phyloP scores from a whole-genome alignment of 2,797 vertebrate species.

The Danio choprae region DNA sequence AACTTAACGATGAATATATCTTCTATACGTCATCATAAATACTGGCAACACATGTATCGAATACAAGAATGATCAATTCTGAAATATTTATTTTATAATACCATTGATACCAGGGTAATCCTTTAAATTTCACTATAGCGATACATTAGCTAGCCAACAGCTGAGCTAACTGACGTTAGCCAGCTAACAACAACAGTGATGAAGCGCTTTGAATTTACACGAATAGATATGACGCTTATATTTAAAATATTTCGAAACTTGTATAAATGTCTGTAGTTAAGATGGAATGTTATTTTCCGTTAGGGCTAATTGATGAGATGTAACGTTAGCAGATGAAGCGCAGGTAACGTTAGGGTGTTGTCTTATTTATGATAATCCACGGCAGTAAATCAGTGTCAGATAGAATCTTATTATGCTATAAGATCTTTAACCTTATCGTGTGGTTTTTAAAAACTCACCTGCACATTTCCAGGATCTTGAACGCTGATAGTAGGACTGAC shows the following conservation, averaged over 20 bases:
- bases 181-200: slow-evolving; percentile 39
- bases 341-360: not conserved
- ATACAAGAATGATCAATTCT: not conserved
- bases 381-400: not conserved
- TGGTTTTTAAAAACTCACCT: slow-evolving; percentile 9
- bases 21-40: not conserved
- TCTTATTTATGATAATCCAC: not conserved
- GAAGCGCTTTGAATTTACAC: not conserved
- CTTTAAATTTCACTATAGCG: not conserved
- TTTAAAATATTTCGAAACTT: not conserved
- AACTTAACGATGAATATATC: not conserved
- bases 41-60: not conserved
- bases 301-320: not conserved
- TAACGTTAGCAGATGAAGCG: not conserved
- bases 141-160: slow-evolving; percentile 14
- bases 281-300: not conserved
- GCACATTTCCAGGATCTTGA: slow-evolving; percentile 46
- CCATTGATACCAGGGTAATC: not conserved
- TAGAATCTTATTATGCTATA: not conserved
- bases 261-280: not conserved
- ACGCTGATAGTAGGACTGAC: slow-evolving; percentile 60
- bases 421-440: not conserved
- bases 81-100: not conserved
- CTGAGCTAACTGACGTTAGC: slow-evolving; percentile 33
- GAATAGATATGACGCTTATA: not conserved